Evolutionary conservation across 2,888 invertebrate species (phyloP), one percentile per base, ranked within the genome.

Genomic region (Melanostoma scalare): DNA sequence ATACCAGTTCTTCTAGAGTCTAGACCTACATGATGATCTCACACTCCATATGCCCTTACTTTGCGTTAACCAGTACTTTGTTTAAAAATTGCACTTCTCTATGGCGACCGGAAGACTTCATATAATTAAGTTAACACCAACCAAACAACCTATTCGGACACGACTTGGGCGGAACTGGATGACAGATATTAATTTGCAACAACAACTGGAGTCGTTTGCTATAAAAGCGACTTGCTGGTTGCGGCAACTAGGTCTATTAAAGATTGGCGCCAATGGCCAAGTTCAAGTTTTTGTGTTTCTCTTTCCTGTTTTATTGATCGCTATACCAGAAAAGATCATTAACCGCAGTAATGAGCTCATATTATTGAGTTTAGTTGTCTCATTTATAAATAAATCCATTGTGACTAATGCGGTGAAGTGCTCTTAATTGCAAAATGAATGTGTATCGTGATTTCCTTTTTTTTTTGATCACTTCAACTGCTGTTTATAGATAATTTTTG

Each of bases 181-280:
- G 80, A 76, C 80, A 76, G 65, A 60, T 71, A 76, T 65, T 71
- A 69, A 79, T 69, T 75, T 65, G 63, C 50, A 50, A 50, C 33
- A 33, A 38, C 31, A 31, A 9, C 65, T 80, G 56, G 55, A 42
- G 68, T 71, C 40, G 69, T 40, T 36, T 63, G 31, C 50, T 38
- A 50, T 30, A 48, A 5, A 50, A 38, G 50, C 63, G 63, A 20
- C 20, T 20, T 20, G 20, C 20, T 20, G 20, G 20, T 1, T 20
- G 20, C 20, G 20, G 20, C 20, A 20, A 20, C 20, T 20, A 20
- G 20, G 20, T 20, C 20, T 38, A n/a, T 9, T 31, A 8, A 38
- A 38, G 38, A 35, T n/a, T 38, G 63, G 63, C 63, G 63, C 63
- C 63, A 63, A 20, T 46, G 50, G 63, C 36, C 63, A 63, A 50